phyloP scores from a whole-genome alignment of 2,113 vertebrate species.

The Copsychus sechellarum region DNA sequence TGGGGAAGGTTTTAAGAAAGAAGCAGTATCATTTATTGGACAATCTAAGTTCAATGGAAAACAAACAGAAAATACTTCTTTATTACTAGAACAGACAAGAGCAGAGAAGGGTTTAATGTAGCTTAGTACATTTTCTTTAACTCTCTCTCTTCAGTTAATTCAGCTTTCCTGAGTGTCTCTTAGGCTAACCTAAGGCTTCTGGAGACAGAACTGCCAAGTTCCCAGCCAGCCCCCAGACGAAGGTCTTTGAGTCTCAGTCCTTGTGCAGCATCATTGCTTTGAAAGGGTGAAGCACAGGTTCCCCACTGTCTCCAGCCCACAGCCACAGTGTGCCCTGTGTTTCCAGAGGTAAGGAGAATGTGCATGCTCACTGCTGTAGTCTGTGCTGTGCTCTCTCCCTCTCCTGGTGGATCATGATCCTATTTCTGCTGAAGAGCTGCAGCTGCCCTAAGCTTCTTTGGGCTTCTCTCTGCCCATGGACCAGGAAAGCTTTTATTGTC shows the following conservation, averaged over 20 bases:
- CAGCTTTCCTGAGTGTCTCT: not conserved
- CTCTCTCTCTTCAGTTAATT: not conserved
- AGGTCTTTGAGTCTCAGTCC: not conserved
- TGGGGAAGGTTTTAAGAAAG: not conserved
- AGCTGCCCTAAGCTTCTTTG: not conserved
- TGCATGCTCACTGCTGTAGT: rapidly evolving
- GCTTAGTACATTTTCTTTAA: not conserved
- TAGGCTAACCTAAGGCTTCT: not conserved
- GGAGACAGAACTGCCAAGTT: rapidly evolving
- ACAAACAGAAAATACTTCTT: not conserved
- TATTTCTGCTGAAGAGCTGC: not conserved
- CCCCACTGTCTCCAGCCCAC: not conserved
- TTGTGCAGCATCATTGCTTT: not conserved
- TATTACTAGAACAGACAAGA: not conserved
- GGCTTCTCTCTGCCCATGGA: not conserved
- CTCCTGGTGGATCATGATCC: not conserved
- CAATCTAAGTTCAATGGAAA: not conserved
- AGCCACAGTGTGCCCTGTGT: rapidly evolving
- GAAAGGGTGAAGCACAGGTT: not conserved
- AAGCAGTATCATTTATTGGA: not conserved
- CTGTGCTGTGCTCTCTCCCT: not conserved
- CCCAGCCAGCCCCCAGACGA: not conserved
- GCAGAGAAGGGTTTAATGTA: not conserved
- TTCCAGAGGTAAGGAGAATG: not conserved
- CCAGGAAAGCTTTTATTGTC: not conserved